Percentiles rank a stretch among this genome's conserved stretches.
These are phyloP conservation scores for Poeciliopsis prolifica DNA, from an alignment of 2,113 vertebrate genomes.

Conservation along the genomic window DNA sequence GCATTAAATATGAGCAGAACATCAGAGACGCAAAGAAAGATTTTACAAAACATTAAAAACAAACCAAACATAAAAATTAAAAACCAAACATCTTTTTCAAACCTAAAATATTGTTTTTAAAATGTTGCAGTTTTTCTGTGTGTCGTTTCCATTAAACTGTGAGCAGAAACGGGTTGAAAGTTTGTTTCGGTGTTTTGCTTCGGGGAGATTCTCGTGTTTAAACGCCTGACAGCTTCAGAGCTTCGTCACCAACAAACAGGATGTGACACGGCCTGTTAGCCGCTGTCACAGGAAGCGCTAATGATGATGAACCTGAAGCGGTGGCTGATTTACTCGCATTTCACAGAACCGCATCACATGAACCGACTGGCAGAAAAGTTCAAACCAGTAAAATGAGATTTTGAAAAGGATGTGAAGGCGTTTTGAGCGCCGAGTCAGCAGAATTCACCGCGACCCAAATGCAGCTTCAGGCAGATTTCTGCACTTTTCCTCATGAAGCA, in stretches of 20 bases:
- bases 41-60: no score
- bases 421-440: background rate
- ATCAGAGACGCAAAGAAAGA: no score
- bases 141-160: background rate
- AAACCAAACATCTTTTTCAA: background rate
- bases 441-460: background rate
- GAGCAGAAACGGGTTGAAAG: background rate
- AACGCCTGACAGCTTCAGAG: background rate
- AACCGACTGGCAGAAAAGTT: background rate
- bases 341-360: background rate
- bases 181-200: background rate
- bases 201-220: background rate
- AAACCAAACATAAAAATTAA: background rate
- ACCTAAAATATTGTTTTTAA: background rate
- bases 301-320: constrained; percentile 15
- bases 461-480: background rate
- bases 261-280: constrained; percentile 30
- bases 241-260: constrained; percentile 26
- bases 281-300: constrained; percentile 1
- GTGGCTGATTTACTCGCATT: background rate
- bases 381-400: background rate
- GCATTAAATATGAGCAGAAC: no score
- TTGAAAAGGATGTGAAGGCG: no score
- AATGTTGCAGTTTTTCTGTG: background rate
- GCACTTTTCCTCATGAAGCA: background rate